These are phyloP conservation scores for Cantharis flavilabris DNA, from an alignment of 2,888 invertebrate genomes.

Conservation along the genomic window DNA sequence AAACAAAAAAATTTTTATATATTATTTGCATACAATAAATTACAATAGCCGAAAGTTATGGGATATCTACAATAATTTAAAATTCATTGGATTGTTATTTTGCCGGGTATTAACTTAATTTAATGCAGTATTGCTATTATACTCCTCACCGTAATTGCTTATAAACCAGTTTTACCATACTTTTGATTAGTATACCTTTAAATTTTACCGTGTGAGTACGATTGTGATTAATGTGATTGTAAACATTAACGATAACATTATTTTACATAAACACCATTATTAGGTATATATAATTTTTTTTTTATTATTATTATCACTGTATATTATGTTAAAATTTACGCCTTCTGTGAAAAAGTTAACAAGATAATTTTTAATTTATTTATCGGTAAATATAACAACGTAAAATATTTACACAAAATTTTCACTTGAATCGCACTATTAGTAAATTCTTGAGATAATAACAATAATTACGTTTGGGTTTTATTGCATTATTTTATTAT, in stretches of 20 bases:
- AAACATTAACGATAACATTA: background rate
- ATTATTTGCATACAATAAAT: background rate
- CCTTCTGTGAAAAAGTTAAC: background rate
- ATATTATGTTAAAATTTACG: background rate
- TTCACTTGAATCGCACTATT: background rate
- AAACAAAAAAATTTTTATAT: background rate
- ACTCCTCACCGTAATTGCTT: slow-evolving; percentile 10
- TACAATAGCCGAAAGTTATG: background rate
- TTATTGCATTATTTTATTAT: background rate
- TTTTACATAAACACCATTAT: background rate
- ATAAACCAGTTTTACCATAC: slow-evolving; percentile 18
- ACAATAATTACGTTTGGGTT: background rate
- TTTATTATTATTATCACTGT: too few species aligned
- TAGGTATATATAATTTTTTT: background rate
- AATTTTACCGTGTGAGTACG: slow-evolving; percentile 1
- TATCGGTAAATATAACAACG: background rate
- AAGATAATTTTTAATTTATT: background rate
- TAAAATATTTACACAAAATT: background rate
- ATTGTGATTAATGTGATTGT: background rate
- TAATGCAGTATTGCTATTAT: slow-evolving; percentile 3
- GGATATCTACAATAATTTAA: background rate
- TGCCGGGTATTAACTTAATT: background rate
- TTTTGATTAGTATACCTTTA: slow-evolving; percentile 2
- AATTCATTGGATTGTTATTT: slow-evolving; percentile 7
- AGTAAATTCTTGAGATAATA: too few species aligned